A percentile compares a stretch with the other conserved stretches of the same genome.
Evolutionary conservation across 2,888 invertebrate genomes (phyloP).

Genomic region (Drosophila kambysellisi): DNA sequence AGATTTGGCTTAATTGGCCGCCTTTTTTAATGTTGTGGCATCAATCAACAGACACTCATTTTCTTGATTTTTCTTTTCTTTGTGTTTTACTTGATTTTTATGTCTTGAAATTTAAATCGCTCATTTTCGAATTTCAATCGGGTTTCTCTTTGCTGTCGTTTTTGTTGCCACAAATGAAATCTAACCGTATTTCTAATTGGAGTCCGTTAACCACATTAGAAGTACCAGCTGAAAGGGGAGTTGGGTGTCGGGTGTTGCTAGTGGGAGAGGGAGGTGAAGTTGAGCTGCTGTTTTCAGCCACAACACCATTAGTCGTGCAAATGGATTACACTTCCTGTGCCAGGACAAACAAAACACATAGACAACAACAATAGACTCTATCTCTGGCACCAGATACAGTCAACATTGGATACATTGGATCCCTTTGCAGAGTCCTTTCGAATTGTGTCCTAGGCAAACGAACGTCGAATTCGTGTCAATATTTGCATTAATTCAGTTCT

Average conservation of each 20-base stretch:
- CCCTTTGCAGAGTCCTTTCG: conserved; percentile 13
- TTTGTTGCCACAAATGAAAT: background rate
- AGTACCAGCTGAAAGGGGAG: background rate
- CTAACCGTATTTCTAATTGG: conserved; percentile 58
- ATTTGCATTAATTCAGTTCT: conserved; percentile 73
- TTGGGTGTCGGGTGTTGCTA: background rate
- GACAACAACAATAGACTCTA: conserved; percentile 27
- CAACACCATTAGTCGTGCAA: conserved; percentile 70
- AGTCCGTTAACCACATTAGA: conserved; percentile 37
- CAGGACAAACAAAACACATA: conserved; percentile 42
- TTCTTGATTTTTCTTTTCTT: conserved; percentile 36
- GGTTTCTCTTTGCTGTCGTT: conserved; percentile 2
- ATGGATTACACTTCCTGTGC: conserved; percentile 45
- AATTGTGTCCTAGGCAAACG: conserved; percentile 56
- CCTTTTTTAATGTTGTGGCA: conserved; percentile 72
- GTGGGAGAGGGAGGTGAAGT: no score
- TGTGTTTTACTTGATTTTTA: conserved; percentile 29
- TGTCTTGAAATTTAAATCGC: conserved; percentile 39
- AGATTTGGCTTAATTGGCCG: conserved; percentile 78
- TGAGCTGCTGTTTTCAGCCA: conserved; percentile 38
- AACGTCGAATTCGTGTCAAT: conserved; percentile 71
- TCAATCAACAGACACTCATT: conserved; percentile 72
- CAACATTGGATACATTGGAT: conserved; percentile 8
- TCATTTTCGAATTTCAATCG: conserved; percentile 47
- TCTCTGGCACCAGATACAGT: conserved; percentile 11